Conservation (phyloP, 2,113 vertebrate species). For the Loxodonta africana region DNA sequence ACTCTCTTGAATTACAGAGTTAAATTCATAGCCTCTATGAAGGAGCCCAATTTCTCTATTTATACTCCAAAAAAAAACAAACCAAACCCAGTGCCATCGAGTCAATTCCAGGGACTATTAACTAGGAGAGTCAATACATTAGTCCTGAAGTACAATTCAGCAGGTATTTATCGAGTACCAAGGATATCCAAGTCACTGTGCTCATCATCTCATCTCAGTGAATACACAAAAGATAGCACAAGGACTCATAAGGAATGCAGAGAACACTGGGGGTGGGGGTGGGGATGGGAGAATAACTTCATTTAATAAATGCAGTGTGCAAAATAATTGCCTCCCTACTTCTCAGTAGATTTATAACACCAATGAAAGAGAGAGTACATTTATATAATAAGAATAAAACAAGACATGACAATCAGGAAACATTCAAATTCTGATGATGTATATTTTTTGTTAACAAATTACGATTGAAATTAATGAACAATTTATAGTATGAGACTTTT, state of each 20-base stretch:
- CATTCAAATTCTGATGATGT: background rate
- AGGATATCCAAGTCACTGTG: background rate
- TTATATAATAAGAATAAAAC: background rate
- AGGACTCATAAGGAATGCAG: accelerated
- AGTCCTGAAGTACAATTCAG: background rate
- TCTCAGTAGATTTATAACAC: background rate
- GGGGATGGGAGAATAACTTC: background rate
- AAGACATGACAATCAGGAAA: background rate
- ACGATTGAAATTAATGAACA: background rate
- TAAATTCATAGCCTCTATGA: background rate
- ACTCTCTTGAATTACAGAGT: background rate
- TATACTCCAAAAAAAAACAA: background rate
- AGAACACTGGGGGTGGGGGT: background rate
- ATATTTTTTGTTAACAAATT: background rate
- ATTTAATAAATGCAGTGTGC: background rate
- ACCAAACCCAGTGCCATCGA: no score
- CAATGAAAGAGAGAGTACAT: background rate
- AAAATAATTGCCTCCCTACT: background rate
- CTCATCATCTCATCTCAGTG: background rate
- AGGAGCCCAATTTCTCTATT: background rate
- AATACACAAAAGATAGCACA: background rate
- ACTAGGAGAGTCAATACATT: background rate
- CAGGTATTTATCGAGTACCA: background rate
- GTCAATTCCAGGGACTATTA: background rate
- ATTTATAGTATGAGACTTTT: background rate